Conservation (phyloP, 2,888 invertebrate genomes). For the Drosophila lutescens region DNA sequence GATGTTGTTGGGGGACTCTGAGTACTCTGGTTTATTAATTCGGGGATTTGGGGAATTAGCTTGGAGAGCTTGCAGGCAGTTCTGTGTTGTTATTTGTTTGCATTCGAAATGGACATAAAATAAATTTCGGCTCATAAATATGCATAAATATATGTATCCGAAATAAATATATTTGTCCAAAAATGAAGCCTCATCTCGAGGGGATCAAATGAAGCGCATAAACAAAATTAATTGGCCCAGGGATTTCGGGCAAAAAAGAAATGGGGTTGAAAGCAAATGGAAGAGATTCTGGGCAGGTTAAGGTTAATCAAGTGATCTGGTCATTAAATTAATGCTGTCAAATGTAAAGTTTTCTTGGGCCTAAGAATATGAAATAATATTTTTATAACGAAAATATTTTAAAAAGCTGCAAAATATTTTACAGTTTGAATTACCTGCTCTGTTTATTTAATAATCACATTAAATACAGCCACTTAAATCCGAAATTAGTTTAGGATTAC, state of each 20-base stretch:
- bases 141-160: constrained; percentile 71
- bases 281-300: neutral
- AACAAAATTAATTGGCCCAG: constrained; percentile 69
- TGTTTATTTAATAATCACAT: constrained; percentile 1
- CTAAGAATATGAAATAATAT: too few species aligned
- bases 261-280: neutral
- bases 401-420: too few species aligned
- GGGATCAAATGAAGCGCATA: constrained; percentile 56
- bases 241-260: constrained; percentile 47
- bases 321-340: too few species aligned
- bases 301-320: neutral
- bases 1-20: constrained; percentile 33
- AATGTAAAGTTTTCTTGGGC: too few species aligned
- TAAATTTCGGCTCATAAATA: constrained; percentile 71
- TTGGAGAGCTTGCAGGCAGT: constrained; percentile 46
- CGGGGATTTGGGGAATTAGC: constrained; percentile 79
- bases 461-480: constrained; percentile 19
- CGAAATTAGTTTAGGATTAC: constrained; percentile 23
- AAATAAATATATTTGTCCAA: constrained; percentile 43
- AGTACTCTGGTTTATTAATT: constrained; percentile 78
- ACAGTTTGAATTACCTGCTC: neutral
- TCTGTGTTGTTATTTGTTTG: constrained; percentile 69
- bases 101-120: constrained; percentile 76
- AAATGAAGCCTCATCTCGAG: constrained; percentile 57
- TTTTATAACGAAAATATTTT: too few species aligned